These are phyloP conservation scores for Tringa solitaria DNA, from an alignment of 2,113 vertebrate genomes.

Conservation along the genomic window DNA sequence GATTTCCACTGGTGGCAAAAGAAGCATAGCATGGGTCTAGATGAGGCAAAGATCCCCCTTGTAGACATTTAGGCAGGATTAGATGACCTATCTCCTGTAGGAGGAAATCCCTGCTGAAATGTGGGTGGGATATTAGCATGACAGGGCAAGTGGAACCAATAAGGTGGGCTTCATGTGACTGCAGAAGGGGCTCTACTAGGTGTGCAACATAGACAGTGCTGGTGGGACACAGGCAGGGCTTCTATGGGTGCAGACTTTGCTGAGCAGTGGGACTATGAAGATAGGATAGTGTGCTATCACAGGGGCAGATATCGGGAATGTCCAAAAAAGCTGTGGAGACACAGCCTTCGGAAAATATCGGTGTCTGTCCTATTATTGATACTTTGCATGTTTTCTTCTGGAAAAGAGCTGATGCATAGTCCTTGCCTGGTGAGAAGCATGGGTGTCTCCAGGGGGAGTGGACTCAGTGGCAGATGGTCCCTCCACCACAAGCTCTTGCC, in stretches of 20 bases:
- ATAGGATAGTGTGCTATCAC: not conserved
- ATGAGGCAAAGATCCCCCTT: not conserved
- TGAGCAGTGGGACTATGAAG: not conserved
- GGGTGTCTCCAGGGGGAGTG: not conserved
- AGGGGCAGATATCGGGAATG: not conserved
- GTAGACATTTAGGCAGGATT: not conserved
- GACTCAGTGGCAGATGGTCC: not conserved
- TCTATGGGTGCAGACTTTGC: not conserved
- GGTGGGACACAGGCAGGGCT: not conserved
- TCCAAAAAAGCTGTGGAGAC: not conserved
- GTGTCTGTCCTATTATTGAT: not conserved
- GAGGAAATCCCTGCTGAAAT: not conserved
- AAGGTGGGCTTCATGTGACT: not conserved
- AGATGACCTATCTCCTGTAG: not conserved
- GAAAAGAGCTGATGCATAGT: not conserved
- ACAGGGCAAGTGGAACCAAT: not conserved
- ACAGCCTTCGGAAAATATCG: not conserved
- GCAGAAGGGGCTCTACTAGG: not conserved
- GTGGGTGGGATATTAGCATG: not conserved
- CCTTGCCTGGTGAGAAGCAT: not conserved
- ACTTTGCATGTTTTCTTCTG: not conserved
- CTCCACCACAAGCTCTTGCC: not conserved
- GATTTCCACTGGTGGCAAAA: not conserved
- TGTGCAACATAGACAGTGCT: fast-evolving
- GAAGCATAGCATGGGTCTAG: not conserved